Percentiles rank a stretch among this genome's conserved stretches.
These are phyloP conservation scores for Hydropsyche tenuis DNA, from an alignment of 1,140 invertebrate species.

Conservation along the genomic window DNA sequence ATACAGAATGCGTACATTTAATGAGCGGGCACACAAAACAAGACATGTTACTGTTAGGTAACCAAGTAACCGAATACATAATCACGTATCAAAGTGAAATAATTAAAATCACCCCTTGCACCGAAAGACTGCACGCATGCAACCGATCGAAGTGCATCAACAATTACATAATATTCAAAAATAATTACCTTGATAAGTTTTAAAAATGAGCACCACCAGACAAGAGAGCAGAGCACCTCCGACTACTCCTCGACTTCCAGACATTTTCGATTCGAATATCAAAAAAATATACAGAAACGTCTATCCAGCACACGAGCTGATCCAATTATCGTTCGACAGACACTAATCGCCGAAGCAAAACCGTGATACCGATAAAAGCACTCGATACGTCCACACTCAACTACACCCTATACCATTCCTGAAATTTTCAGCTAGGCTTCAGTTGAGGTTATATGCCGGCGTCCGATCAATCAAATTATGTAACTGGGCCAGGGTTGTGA, in stretches of 20 bases:
- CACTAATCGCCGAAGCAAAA: neutral
- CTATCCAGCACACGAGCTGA: neutral
- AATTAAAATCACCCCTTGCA: no score
- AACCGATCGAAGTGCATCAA: no score
- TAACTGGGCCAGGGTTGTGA: neutral
- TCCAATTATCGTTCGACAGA: neutral
- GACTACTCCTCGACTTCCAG: neutral
- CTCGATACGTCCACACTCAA: no score
- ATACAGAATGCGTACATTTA: no score
- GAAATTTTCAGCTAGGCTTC: neutral
- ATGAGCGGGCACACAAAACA: no score
- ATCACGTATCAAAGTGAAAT: no score
- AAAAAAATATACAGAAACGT: neutral
- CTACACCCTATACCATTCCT: no score
- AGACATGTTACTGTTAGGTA: no score
- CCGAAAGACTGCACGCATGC: no score
- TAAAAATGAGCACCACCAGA: slow-evolving; percentile 15
- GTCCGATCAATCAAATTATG: slow-evolving; percentile 37
- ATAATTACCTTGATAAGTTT: slow-evolving; percentile 30
- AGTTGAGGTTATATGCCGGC: slow-evolving; percentile 18
- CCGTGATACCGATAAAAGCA: no score
- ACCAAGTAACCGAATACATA: no score
- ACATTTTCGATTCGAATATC: neutral
- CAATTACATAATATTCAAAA: no score
- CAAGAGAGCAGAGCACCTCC: neutral